Base-by-base conservation (phyloP, 2,797 vertebrate species). In the Sebastes flavidus region DNA sequence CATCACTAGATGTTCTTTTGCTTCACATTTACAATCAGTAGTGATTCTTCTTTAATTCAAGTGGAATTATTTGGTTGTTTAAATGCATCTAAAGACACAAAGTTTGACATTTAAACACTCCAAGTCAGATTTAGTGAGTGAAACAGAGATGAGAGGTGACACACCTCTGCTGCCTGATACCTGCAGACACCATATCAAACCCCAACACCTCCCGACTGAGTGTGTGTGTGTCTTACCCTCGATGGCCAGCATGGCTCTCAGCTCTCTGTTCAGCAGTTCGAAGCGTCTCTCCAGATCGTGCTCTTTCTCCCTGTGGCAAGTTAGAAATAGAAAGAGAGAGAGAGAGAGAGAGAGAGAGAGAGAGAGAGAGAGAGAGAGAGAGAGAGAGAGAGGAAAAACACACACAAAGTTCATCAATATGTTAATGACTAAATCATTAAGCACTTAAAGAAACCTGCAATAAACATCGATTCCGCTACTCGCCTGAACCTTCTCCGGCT, bases 371-470 rank as follows among this genome's bases (percentile, higher is more conserved):
- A 67, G 30, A 65, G 59, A 67, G 36, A 65, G 59, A 5, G 16
- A 13, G 34, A 69, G 55, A 34, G 32, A 34, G 32, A 34, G 9
- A 34, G 32, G 72, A 5, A 13, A 22, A 38, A 59, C 24, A 58
- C 56, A 27, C 56, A 34, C 60, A 34, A 98, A 98, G 97, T 97
- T 98, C 97, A 98, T 99, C 98, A 98, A 99, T 99, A 99, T 98
- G 97, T 96, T 99, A 99, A 99, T 99, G 96, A 98, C 96, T 97
- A 98, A 99, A 99, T 99, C 98, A 99, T 99, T 99, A 99, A 97
- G 96, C 96, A 95, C 97, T 98, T 97, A 96, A 97, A 97, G 97
- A 96, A 97, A 97, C 96, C 97, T 97, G 96, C 97, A 99, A 97
- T 95, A 97, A 96, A 96, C 96, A 99, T 98, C 88, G 98, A 99